A percentile compares a stretch with the other conserved stretches of the same genome.
Evolutionary conservation across 1,140 invertebrate genomes (phyloP).

Genomic region (Brachionus asplanchnoidis): DNA sequence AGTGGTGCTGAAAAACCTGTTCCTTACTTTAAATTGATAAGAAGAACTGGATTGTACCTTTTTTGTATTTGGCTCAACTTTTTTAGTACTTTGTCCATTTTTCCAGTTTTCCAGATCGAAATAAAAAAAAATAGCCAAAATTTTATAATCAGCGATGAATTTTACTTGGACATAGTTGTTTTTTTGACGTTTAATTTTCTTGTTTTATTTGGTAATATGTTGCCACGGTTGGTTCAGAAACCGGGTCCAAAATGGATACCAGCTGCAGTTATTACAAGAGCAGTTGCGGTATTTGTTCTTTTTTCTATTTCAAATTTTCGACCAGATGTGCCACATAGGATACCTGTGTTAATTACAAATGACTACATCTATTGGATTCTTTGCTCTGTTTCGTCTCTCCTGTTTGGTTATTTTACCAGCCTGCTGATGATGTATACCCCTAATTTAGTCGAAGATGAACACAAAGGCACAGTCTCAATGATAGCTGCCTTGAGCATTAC

Average conservation of each 20-base stretch:
- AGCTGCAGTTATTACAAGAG: not conserved
- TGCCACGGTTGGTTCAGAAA: not conserved
- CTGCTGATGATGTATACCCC: conserved; percentile 40
- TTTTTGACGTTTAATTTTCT: conserved; percentile 36
- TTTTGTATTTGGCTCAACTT: conserved; percentile 41
- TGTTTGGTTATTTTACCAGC: conserved; percentile 39
- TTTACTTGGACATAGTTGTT: not conserved
- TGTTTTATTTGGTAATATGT: conserved; percentile 23
- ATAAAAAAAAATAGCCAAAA: conserved; percentile 6
- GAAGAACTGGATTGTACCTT: not conserved
- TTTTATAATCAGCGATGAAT: conserved; percentile 13
- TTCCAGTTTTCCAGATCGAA: conserved; percentile 10
- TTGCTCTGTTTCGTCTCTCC: not conserved
- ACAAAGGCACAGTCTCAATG: not conserved
- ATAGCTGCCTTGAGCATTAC: not conserved
- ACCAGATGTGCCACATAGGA: not conserved
- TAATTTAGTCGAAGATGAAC: not conserved
- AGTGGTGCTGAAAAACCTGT: not conserved
- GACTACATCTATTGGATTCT: conserved; percentile 24
- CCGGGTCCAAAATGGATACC: conserved; percentile 30
- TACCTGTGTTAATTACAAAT: conserved; percentile 6
- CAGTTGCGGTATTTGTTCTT: conserved; percentile 2
- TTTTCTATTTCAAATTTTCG: conserved; percentile 2
- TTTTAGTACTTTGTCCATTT: conserved; percentile 22
- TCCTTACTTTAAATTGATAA: not conserved